Base-by-base conservation (phyloP, 2,888 invertebrate genomes). In the Calameuta filiformis region DNA sequence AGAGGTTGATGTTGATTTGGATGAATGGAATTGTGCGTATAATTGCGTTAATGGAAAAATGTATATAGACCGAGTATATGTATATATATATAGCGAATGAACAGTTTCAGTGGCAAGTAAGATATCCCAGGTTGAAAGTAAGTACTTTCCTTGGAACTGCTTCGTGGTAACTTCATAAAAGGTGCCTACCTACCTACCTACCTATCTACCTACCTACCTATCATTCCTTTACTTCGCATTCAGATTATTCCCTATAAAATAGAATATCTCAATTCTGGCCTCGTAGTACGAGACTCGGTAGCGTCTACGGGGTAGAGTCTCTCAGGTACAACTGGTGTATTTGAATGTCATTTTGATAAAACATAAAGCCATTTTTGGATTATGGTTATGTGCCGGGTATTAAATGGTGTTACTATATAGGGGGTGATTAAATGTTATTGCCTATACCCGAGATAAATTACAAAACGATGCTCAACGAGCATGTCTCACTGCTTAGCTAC, bases 1-100 rank as follows among this genome's bases (percentile, higher is more conserved):
- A 9, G 23, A 9, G 23, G 56, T 56, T 23, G 88, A 90, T 90
- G 89, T 90, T 90, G 90, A 91, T 90, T 90, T 91, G 90, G 86
- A 89, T 89, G 89, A 89, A 85, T 86, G 85, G 88, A 89, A 90
- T 90, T 87, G 90, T 87, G 86, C 85, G 90, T 90, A 56, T 23
- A 90, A 91, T 90, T 91, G 89, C 85, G 87, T 89, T 91, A 91
- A 91, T 91, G 89, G 90, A 88, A 89, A 85, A 89, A 56, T 56
- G 0, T 56, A 56, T 56, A 56, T 56, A 56, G 23, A 15, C 35
- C 3, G 40, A 23, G 9, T 40, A 15, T 37, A 35, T 3, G 12
- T 37, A 12, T 12, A 12, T 35, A 12, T 56, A 23, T 56, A 56
- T 77, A 76, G 73, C 78, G 83, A 83, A 83, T 81, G 84, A 83